A percentile compares a stretch with the other conserved stretches of the same genome.
These are phyloP conservation scores for Yponomeuta sedellus DNA, from an alignment of 2,888 invertebrate species.

Conservation along the genomic window DNA sequence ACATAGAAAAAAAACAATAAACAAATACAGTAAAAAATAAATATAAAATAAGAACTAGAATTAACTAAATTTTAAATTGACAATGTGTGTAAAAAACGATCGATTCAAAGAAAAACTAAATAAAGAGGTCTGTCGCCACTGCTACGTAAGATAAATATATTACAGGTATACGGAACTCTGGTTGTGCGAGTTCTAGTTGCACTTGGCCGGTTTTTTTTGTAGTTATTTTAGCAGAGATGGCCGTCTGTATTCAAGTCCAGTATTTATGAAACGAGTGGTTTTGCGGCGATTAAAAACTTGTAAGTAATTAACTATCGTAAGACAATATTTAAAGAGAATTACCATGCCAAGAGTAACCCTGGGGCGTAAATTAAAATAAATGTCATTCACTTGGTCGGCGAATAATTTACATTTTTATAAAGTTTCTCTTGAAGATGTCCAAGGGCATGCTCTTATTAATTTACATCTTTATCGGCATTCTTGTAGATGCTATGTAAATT, in stretches of 20 bases:
- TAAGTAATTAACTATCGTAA: background rate
- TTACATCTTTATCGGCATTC: conserved; percentile 47
- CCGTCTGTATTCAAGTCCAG: background rate
- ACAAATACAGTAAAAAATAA: too few species aligned
- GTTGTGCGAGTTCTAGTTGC: too few species aligned
- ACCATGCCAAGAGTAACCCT: background rate
- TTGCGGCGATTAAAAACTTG: background rate
- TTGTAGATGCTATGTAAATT: conserved; percentile 56
- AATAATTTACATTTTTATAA: conserved; percentile 1
- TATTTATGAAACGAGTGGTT: background rate
- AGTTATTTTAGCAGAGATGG: background rate
- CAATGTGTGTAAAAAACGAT: too few species aligned
- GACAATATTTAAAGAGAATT: conserved; percentile 2
- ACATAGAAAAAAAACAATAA: too few species aligned
- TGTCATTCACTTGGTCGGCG: background rate
- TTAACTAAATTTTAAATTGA: too few species aligned
- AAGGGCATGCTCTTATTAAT: conserved; percentile 23
- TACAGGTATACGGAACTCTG: too few species aligned
- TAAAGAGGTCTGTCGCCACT: too few species aligned
- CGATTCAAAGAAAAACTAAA: too few species aligned
- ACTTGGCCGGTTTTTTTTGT: background rate
- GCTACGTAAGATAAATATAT: too few species aligned
- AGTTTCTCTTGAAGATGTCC: background rate
- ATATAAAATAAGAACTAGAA: too few species aligned
- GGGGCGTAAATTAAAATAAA: conserved; percentile 1